Conservation (phyloP, 1,140 invertebrate species). For the Diprion similis region DNA sequence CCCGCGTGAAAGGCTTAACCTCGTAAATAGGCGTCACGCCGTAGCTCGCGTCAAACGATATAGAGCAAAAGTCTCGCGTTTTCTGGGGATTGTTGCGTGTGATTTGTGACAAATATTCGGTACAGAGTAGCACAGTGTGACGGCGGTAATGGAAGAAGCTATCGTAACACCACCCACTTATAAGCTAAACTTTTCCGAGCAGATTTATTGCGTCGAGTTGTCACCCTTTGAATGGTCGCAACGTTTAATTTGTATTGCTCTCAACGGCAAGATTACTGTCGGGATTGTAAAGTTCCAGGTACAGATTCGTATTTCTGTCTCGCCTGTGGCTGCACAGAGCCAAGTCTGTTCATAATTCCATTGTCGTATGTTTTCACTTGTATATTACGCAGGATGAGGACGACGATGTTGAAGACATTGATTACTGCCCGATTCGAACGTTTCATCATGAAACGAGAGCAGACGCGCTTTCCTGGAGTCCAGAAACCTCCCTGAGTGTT, state of each 20-base stretch:
- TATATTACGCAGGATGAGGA: slow-evolving; percentile 49
- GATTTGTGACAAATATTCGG: too few species aligned
- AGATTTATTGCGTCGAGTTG: slow-evolving; percentile 58
- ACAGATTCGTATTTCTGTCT: slow-evolving; percentile 11
- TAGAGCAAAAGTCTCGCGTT: too few species aligned
- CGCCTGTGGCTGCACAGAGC: neutral
- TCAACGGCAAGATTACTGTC: slow-evolving; percentile 55
- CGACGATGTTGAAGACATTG: slow-evolving; percentile 51
- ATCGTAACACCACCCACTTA: slow-evolving; percentile 46
- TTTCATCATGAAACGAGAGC: slow-evolving; percentile 63
- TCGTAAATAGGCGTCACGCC: too few species aligned
- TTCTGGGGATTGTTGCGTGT: too few species aligned
- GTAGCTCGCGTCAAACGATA: too few species aligned
- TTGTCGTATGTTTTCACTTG: neutral
- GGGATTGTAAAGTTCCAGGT: slow-evolving; percentile 61
- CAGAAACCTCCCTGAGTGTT: slow-evolving; percentile 67
- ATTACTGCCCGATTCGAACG: slow-evolving; percentile 49
- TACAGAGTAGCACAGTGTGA: too few species aligned
- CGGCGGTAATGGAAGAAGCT: slow-evolving; percentile 51
- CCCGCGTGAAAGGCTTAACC: too few species aligned
- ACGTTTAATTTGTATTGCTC: slow-evolving; percentile 59
- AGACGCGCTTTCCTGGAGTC: slow-evolving; percentile 66
- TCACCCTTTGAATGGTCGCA: slow-evolving; percentile 64
- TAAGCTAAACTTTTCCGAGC: slow-evolving; percentile 52
- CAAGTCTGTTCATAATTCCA: neutral